A percentile compares a stretch with the other conserved stretches of the same genome.
Evolutionary conservation across 2,113 vertebrate species (phyloP).

Genomic region (Butorides virescens): DNA sequence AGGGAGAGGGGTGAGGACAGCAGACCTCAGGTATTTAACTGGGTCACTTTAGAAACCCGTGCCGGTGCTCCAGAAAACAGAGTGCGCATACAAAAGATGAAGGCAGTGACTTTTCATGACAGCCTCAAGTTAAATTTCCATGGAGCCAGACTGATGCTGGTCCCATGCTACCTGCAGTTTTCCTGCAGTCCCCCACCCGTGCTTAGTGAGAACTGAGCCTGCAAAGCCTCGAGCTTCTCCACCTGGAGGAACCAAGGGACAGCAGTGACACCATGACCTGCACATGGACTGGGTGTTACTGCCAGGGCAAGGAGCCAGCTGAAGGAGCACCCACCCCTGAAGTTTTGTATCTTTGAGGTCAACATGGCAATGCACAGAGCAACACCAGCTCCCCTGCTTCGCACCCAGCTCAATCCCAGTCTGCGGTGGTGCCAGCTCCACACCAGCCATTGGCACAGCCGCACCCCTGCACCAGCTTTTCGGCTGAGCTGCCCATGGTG

Average conservation of each 20-base stretch:
- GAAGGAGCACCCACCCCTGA: neutral
- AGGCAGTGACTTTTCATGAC: neutral
- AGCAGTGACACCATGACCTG: neutral
- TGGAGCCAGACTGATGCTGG: neutral
- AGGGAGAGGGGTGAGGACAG: neutral
- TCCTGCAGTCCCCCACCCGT: neutral
- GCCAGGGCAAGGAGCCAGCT: neutral
- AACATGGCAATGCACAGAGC: rapidly evolving
- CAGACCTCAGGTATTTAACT: no score
- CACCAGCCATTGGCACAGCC: neutral
- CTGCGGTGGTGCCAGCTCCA: no score
- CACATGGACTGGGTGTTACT: no score
- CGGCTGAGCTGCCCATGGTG: neutral
- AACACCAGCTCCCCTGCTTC: neutral
- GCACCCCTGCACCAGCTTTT: neutral
- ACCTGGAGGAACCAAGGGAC: neutral
- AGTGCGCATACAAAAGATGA: neutral
- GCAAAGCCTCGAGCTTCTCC: neutral
- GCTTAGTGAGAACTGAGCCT: neutral
- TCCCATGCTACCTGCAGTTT: neutral
- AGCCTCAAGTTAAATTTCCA: neutral
- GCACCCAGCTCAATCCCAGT: neutral
- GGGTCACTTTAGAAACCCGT: neutral
- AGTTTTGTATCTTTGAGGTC: neutral
- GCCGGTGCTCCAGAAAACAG: neutral